Base-by-base conservation (phyloP, 2,888 invertebrate species). In the Mesoligia furuncula region DNA sequence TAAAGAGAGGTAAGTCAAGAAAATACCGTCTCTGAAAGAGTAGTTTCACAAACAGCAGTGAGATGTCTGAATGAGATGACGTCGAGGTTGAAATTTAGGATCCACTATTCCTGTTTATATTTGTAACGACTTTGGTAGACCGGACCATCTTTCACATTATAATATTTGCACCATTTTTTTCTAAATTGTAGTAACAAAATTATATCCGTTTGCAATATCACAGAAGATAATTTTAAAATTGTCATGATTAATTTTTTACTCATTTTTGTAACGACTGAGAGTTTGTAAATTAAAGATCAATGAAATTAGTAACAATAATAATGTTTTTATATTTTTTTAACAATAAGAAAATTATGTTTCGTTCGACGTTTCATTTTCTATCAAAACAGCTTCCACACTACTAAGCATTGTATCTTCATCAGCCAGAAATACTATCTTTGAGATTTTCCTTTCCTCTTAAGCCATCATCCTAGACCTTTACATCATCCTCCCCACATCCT, bases 401-500 rank as follows among this genome's bases (percentile, higher is more conserved):
- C 1, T 20, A 20, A 36, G 20, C 9, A 31, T 11, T 31, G 11
- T 11, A 62, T 36, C 11, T 36, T 6, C 31, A 62, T 20, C 65
- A 65, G 17, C 5, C 5, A 42, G 17, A 42, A 66, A 11, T 5
- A 51, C 17, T 31, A 11, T 39, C 9, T 51, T 31, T 0, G 3
- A 66, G 27, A 17, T 13, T 39, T 31, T 71, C n/a, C 3, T 39
- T 24, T 27, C 4, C 61, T 13, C 2, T n/a, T 20, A 48, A 6
- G 36, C 8, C 59, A 51, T 20, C 31, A 59, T 36, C n/a, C 9
- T 13, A 8, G 36, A 36, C 24, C 9, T 59, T 45, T 20, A 42
- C 45, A 39, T 42, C 48, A 73, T 80, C n/a, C 4, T n/a, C n/a
- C 15, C 48, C 54, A 17, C 45, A 59, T 69, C 72, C 66, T 31